Evolutionary conservation across 2,888 invertebrate species (phyloP), one percentile per base, ranked within the genome.

Genomic region (Lamellibrachia columna): DNA sequence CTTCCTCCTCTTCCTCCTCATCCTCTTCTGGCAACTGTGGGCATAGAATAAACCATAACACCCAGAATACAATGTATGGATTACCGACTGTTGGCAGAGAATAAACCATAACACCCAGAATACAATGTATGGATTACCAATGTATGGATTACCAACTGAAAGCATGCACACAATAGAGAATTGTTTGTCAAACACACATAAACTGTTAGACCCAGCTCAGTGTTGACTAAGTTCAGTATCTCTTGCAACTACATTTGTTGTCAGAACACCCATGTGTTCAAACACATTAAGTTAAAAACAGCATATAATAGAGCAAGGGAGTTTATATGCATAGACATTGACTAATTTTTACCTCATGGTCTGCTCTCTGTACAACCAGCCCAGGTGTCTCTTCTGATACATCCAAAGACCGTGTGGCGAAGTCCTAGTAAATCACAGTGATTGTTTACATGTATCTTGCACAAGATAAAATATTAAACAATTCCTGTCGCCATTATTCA

Each of bases 371-470:
- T 3, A 22, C 75, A 75, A 22, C 22, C 15, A 75, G 75, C 22
- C 92, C 93, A 22, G 94, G 93, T 9, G 94, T 94, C 93, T 95
- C 93, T 92, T 95, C 95, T 90, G 95, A 93, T 90, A 95, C 93
- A 22, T 90, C 93, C 92, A 93, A 93, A 11, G 95, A 95, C 9
- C 94, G 93, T 0, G 94, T 94, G 7, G 94, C 94, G 92, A 94
- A 94, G 92, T 94, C 94, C 94, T 94, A 53, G 11, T 53, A 90
- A 90, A 91, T 52, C n/a, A 93, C 53, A 91, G 55, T 90, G 55
- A 60, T 11, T 58, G 58, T 8, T 58, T 6, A 15, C 75, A 75
- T 75, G n/a, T 22, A 15, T 22, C 75, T 22, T 22, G n/a, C 6
- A 15, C 22, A 11, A 40, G 1, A 40, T 15, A 75, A 6, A 75